Evolutionary conservation across 1,140 invertebrate genomes (phyloP).

Genomic region (Aphidius gifuensis): DNA sequence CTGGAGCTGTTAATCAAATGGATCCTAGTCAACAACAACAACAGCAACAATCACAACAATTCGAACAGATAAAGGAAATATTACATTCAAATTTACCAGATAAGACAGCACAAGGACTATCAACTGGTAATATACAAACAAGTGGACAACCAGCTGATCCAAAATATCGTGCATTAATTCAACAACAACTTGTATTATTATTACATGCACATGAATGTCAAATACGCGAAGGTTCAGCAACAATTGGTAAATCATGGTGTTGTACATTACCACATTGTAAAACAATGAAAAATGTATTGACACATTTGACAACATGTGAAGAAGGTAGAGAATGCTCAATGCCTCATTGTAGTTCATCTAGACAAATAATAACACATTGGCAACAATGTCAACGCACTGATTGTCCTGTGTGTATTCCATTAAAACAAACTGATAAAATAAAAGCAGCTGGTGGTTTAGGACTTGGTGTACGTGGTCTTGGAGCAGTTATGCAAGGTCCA

Average conservation of each 20-base stretch:
- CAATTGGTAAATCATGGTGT: constrained; percentile 75
- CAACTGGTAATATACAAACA: constrained; percentile 41
- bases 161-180: constrained; percentile 97
- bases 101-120: constrained; percentile 53
- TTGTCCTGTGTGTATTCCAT: constrained; percentile 95
- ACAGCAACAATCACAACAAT: constrained; percentile 35
- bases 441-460: constrained; percentile 53
- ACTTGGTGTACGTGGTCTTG: constrained; percentile 45
- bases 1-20: no score
- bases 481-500: constrained; percentile 53
- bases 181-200: constrained; percentile 96
- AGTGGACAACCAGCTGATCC: constrained; percentile 67
- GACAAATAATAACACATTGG: constrained; percentile 99
- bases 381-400: constrained; percentile 93
- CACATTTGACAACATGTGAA: constrained; percentile 97
- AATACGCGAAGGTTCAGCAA: constrained; percentile 73
- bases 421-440: constrained; percentile 90
- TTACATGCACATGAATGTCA: constrained; percentile 99
- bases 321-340: constrained; percentile 86
- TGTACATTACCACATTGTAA: constrained; percentile 95
- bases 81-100: constrained; percentile 41
- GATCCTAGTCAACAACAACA: constrained; percentile 30
- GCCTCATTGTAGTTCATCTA: constrained; percentile 95
- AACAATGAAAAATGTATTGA: constrained; percentile 98
- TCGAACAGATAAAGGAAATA: constrained; percentile 43